These are phyloP conservation scores for Ecdyonurus torrentis DNA, from an alignment of 2,888 invertebrate genomes.

Conservation along the genomic window DNA sequence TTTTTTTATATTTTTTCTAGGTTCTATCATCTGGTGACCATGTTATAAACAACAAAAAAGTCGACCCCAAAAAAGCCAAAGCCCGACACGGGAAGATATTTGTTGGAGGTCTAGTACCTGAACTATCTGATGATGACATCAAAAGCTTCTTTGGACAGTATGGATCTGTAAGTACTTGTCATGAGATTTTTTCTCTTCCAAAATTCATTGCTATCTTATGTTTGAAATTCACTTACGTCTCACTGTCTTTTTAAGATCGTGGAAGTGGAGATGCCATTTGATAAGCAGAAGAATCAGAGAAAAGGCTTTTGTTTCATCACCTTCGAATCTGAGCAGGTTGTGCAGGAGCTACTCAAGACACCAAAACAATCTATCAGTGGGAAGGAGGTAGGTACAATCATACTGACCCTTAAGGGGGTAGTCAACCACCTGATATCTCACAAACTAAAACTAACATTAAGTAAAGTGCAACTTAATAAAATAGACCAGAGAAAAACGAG, in stretches of 20 bases:
- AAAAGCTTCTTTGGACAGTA: constrained; percentile 82
- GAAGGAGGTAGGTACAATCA: constrained; percentile 64
- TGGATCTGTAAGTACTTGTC: constrained; percentile 56
- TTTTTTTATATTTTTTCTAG: constrained; percentile 20
- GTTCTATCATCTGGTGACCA: constrained; percentile 69
- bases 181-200: neutral
- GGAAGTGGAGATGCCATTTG: constrained; percentile 93
- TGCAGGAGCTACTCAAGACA: constrained; percentile 77
- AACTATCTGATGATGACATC: constrained; percentile 86
- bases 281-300: constrained; percentile 91
- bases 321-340: constrained; percentile 88
- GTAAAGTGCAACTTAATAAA: no score
- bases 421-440: no score
- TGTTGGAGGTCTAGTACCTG: constrained; percentile 86
- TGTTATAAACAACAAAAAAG: constrained; percentile 86
- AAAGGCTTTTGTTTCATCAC: constrained; percentile 97
- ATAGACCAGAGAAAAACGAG: no score
- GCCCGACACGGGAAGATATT: constrained; percentile 92
- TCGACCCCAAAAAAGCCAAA: constrained; percentile 91
- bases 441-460: no score
- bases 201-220: neutral
- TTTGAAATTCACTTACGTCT: no score
- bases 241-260: constrained; percentile 68
- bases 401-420: no score
- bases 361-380: constrained; percentile 87